Percentiles rank a stretch among this genome's conserved stretches.
These are phyloP conservation scores for Coleophora flavipennella DNA, from an alignment of 2,888 invertebrate genomes.

Conservation along the genomic window DNA sequence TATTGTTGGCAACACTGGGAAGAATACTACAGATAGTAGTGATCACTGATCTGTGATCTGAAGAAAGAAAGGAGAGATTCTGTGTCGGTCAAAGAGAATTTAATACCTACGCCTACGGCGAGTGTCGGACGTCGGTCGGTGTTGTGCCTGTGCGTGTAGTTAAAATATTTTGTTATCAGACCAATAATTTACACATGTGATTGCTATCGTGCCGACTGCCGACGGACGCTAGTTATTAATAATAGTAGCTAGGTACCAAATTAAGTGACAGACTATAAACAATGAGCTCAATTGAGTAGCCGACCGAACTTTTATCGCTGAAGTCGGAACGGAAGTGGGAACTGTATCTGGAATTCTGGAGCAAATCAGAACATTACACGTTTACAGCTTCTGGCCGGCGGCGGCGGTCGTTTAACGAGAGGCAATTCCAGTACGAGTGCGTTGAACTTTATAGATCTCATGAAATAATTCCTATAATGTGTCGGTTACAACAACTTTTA, in stretches of 20 bases:
- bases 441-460: conserved; percentile 29
- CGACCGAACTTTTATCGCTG: conserved; percentile 35
- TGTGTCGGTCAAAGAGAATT: too few relatives aligned
- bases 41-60: too few relatives aligned
- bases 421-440: conserved; percentile 18
- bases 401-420: conserved; percentile 5
- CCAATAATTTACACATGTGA: too few relatives aligned
- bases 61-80: too few relatives aligned
- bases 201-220: not conserved
- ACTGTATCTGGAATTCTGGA: conserved; percentile 34
- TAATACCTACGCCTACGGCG: too few relatives aligned
- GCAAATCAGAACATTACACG: conserved; percentile 27
- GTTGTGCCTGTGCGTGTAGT: too few relatives aligned
- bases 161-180: too few relatives aligned
- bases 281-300: not conserved
- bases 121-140: too few relatives aligned
- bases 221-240: too few relatives aligned
- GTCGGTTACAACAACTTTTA: conserved; percentile 18
- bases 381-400: conserved; percentile 26
- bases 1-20: too few relatives aligned
- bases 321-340: conserved; percentile 42
- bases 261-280: not conserved
- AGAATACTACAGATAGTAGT: too few relatives aligned
- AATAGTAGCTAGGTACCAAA: not conserved
- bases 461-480: conserved; percentile 31